phyloP scores from a whole-genome alignment of 2,888 invertebrate species.

The Hermaeophaga mercurialis region DNA sequence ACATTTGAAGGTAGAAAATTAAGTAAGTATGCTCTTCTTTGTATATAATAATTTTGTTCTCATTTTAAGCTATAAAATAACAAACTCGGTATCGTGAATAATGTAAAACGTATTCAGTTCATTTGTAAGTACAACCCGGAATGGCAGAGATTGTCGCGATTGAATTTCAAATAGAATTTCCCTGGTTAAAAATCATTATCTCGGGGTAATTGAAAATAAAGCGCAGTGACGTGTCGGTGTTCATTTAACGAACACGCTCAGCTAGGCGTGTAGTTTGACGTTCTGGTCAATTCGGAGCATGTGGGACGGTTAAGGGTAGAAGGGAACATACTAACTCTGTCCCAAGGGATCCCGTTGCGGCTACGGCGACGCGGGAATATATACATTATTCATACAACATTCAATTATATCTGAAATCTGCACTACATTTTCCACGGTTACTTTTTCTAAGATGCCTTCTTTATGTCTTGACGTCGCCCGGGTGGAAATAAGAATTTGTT shows the following conservation, averaged over 20 bases:
- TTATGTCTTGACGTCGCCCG: slow-evolving; percentile 15
- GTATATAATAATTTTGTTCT: no score
- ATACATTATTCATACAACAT: slow-evolving; percentile 58
- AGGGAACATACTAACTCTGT: slow-evolving; percentile 50
- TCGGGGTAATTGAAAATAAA: slow-evolving; percentile 48
- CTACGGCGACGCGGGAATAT: slow-evolving; percentile 47
- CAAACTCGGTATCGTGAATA: no score
- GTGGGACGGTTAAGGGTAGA: slow-evolving; percentile 39
- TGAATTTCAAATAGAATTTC: slow-evolving; percentile 27
- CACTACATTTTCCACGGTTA: slow-evolving; percentile 33
- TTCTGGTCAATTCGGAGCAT: slow-evolving; percentile 45
- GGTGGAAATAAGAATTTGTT: slow-evolving; percentile 26
- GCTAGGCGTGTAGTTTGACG: slow-evolving; percentile 51
- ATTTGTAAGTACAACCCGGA: no score
- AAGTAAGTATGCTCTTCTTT: no score
- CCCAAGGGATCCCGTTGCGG: slow-evolving; percentile 49
- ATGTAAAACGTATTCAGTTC: no score
- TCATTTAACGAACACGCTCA: slow-evolving; percentile 55
- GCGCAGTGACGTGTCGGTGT: slow-evolving; percentile 48
- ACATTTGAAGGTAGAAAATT: no score
- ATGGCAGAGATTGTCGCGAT: slow-evolving; percentile 19
- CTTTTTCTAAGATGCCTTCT: slow-evolving; percentile 28
- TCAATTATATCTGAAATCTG: slow-evolving; percentile 58
- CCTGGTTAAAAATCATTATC: slow-evolving; percentile 38
- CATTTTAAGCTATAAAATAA: no score